Conservation (phyloP, 2,888 invertebrate genomes). For the Apomyelois bistriatella region DNA sequence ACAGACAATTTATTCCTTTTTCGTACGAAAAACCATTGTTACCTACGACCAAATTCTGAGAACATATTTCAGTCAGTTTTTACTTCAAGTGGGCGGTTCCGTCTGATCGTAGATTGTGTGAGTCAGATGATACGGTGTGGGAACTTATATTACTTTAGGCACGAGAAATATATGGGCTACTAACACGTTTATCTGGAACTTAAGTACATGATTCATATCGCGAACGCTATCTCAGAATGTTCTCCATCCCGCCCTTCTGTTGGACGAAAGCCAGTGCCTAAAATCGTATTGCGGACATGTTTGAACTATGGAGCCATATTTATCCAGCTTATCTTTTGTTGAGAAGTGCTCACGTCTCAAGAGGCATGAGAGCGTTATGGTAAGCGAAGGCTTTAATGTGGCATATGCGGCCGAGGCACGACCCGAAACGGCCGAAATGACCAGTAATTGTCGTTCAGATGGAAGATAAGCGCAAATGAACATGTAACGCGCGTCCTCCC, state of each 20-base stretch:
- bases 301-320: conserved; percentile 50
- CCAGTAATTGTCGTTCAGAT: conserved; percentile 64
- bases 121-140: conserved; percentile 67
- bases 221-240: conserved; percentile 45
- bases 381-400: conserved; percentile 47
- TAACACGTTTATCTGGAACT: conserved; percentile 49
- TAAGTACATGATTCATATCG: conserved; percentile 52
- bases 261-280: conserved; percentile 66
- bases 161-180: conserved; percentile 39
- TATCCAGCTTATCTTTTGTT: conserved; percentile 50
- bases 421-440: conserved; percentile 52
- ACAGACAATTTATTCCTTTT: conserved; percentile 44
- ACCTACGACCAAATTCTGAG: conserved; percentile 42
- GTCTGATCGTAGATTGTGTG: conserved; percentile 58
- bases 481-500: conserved; percentile 72
- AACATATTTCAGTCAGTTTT: conserved; percentile 55
- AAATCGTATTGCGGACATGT: conserved; percentile 57
- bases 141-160: conserved; percentile 53
- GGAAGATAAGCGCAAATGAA: conserved; percentile 74
- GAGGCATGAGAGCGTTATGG: conserved; percentile 47
- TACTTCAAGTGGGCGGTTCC: conserved; percentile 62
- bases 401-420: conserved; percentile 46
- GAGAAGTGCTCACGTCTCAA: conserved; percentile 33
- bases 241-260: conserved; percentile 46
- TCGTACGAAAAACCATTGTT: conserved; percentile 36